These are phyloP conservation scores for Drosophila sp. DNA, from an alignment of 1,140 invertebrate species.

Conservation along the genomic window DNA sequence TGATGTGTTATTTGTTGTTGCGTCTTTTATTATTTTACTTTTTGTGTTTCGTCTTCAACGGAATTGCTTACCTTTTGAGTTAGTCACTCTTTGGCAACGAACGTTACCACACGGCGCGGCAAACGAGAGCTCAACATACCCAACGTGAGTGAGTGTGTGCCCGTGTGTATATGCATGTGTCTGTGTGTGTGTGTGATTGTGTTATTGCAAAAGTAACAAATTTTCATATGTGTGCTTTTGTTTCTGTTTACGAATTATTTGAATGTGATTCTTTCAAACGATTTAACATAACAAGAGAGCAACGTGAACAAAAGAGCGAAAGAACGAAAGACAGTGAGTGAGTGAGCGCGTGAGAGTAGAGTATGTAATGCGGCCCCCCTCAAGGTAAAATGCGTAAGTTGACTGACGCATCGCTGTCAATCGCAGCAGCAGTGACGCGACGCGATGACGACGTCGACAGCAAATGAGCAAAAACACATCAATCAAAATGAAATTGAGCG, in stretches of 20 bases:
- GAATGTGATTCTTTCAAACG: conserved; percentile 45
- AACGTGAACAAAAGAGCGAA: conserved; percentile 8
- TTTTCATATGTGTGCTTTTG: conserved; percentile 47
- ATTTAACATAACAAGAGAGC: conserved; percentile 26
- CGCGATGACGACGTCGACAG: neutral
- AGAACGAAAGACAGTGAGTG: conserved; percentile 23
- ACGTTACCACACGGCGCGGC: conserved; percentile 68
- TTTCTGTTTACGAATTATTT: conserved; percentile 19
- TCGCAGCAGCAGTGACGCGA: conserved; percentile 30
- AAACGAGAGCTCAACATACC: conserved; percentile 52
- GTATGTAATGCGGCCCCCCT: conserved; percentile 26
- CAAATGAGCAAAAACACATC: conserved; percentile 50
- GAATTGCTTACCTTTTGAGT: conserved; percentile 62
- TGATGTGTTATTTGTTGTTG: conserved; percentile 35
- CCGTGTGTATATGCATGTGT: neutral
- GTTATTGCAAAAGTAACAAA: conserved; percentile 45
- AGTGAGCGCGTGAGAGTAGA: neutral
- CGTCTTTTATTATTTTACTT: conserved; percentile 28
- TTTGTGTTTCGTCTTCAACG: conserved; percentile 36
- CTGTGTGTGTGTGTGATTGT: conserved; percentile 5
- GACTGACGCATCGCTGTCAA: conserved; percentile 56
- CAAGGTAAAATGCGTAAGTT: conserved; percentile 59
- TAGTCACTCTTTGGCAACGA: conserved; percentile 78
- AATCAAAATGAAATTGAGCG: conserved; percentile 64
- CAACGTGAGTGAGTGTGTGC: conserved; percentile 31